Base-by-base conservation (phyloP, 1,140 invertebrate species). In the Hylaeus anthracinus region DNA sequence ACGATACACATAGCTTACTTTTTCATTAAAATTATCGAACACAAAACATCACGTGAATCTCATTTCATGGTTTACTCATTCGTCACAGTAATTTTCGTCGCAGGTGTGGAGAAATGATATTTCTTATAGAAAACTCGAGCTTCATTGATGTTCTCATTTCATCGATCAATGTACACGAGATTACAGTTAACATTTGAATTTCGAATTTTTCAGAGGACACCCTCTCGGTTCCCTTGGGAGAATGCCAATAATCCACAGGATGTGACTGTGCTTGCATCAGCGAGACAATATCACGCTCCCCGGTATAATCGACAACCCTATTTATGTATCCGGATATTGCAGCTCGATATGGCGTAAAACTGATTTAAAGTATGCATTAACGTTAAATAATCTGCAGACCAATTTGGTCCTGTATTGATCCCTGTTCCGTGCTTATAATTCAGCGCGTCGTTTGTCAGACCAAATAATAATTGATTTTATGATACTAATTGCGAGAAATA, bases 321-420 rank as follows among this genome's bases (percentile, higher is more conserved):
- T 83, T 71, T 84, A 83, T 83, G 60, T 79, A 71, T 83, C 67
- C 39, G 60, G 65, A 73, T 83, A 74, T 84, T 43, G 76, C 61
- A 65, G 55, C 74, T 39, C 12, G 53, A 60, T 61, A 84, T 83
- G 26, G 39, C 58, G 56, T 70, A 83, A 83, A 84, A 84, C 58
- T 72, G 81, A 84, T 83, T 83, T 79, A 77, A 84, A 84, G 69
- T 83, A 78, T 84, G 69, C 70, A 84, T 83, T 79, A 84, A 58
- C 56, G 74, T 79, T 83, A 83, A 84, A 83, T 83, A 84, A 84
- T 72, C 65, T 65, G 58, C 26, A 69, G 75, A 67, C 51, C 81
- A 84, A 84, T 84, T 83, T 83, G 65, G 53, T n/a, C 64, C 65
- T 60, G 78, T 84, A 83, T 84, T 61, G 70, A 84, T 39, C 43